Conservation (phyloP, 2,888 invertebrate species). For the Chalcis sispes region DNA sequence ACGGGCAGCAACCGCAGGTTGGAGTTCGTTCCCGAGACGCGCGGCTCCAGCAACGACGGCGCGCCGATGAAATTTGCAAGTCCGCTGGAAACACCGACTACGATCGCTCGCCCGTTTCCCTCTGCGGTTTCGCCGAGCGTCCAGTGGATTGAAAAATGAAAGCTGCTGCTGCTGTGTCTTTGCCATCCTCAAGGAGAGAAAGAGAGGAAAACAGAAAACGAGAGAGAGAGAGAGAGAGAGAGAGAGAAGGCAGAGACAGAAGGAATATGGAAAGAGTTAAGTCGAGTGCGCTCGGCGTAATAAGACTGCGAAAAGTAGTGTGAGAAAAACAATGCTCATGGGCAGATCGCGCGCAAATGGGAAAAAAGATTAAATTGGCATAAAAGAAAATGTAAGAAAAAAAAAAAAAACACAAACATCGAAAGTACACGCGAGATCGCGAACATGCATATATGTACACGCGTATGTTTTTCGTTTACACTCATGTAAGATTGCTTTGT, state of each 20-base stretch:
- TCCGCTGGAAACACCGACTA: conserved; percentile 68
- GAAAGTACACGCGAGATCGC: no score
- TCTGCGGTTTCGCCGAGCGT: conserved; percentile 27
- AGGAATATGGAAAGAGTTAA: no score
- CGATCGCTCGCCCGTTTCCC: no score
- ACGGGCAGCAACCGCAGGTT: conserved; percentile 4
- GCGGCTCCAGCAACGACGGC: conserved; percentile 31
- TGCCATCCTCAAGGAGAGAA: neutral
- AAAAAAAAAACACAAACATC: no score
- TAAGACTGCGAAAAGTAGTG: neutral
- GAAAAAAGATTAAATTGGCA: no score
- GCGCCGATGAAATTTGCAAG: conserved; percentile 67
- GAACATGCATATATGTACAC: neutral
- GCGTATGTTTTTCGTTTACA: no score
- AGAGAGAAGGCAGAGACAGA: conserved; percentile 19
- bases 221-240: neutral
- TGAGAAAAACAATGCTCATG: conserved; percentile 26
- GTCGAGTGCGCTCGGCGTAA: neutral
- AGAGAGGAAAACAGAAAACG: conserved; percentile 18
- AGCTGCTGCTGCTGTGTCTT: no score
- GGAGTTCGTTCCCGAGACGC: conserved; percentile 23
- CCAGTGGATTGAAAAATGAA: conserved; percentile 40
- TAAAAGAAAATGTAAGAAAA: no score
- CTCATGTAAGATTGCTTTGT: no score
- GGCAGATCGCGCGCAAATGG: no score